Evolutionary conservation across 2,113 vertebrate species (phyloP).

Genomic region (Solenodon paradoxus): DNA sequence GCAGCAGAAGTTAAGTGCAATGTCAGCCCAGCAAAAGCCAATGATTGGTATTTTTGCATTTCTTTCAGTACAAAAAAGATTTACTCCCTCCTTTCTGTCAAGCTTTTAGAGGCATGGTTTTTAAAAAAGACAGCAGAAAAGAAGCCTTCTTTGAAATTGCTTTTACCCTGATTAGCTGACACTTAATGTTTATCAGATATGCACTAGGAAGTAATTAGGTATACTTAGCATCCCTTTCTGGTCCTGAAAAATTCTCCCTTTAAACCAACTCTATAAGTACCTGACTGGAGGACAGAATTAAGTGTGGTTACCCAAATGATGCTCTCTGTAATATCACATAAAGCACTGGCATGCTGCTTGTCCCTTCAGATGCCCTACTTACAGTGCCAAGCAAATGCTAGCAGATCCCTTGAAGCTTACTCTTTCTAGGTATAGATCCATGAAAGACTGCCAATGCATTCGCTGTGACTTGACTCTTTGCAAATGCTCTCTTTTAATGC

Average conservation of each 20-base stretch:
- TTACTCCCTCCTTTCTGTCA: background rate
- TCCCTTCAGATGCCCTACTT: background rate
- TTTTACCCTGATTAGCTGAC: conserved; percentile 46
- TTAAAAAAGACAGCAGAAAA: background rate
- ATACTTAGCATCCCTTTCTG: background rate
- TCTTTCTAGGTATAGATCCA: conserved; percentile 29
- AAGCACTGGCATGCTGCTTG: background rate
- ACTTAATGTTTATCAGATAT: conserved; percentile 17
- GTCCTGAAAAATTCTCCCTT: background rate
- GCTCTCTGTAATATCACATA: background rate
- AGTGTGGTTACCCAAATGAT: background rate
- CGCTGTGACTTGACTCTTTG: background rate
- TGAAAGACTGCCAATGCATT: background rate
- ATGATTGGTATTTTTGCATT: conserved; percentile 17
- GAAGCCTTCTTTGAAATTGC: background rate
- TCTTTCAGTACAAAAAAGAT: background rate
- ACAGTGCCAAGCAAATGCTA: background rate
- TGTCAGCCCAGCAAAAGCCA: background rate
- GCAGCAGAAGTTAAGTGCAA: background rate
- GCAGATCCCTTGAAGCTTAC: background rate
- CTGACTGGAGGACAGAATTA: background rate
- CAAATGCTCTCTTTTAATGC: background rate
- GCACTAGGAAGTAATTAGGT: background rate
- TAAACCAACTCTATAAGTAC: background rate
- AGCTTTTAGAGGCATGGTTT: background rate